Evolutionary conservation across 2,888 invertebrate genomes (phyloP), one percentile per base, ranked within the genome.

Genomic region (Macropis europaea): DNA sequence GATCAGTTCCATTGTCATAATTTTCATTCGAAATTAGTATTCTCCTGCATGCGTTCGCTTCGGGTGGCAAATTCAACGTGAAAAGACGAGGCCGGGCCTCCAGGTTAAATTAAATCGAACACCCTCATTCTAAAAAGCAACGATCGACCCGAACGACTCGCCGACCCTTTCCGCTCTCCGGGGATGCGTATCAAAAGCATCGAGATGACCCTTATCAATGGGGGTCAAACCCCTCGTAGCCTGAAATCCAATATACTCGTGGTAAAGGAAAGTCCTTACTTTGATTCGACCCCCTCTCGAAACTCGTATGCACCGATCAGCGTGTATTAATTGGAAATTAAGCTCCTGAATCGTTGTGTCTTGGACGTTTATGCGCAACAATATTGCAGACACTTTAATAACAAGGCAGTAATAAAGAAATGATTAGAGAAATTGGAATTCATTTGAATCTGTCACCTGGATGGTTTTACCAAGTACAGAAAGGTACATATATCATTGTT

Each of bases 121-220:
- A 66, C 73, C 73, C 59, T 60, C 71, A 52, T 28, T 59, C 57
- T 54, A 63, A 74, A 77, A 76, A 69, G 64, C 53, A 28, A 72
- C 54, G 57, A 64, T 15, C 69, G 59, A 67, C 67, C 79, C 79
- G 50, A 40, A 45, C 38, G 54, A 28, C 22, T 30, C 36, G 48
- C 13, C 67, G 50, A 72, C 60, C 73, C 79, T 57, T 50, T 48
- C 60, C 42, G n/a, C 34, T 17, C 43, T 13, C 43, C 57, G 42
- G 59, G 57, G 73, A 54, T 76, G 75, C 71, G 79, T 82, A 73
- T 70, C 72, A 78, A 79, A 80, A 79, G 78, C 79, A 86, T 82
- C 77, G 84, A 77, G 86, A 85, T 87, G 86, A 87, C 87, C 86
- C 87, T 83, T 84, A 87, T 85, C 84, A 81, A 84, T 84, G 78